Evolutionary conservation across 2,113 vertebrate genomes (phyloP).

Genomic region (Chlamydotis undulata): DNA sequence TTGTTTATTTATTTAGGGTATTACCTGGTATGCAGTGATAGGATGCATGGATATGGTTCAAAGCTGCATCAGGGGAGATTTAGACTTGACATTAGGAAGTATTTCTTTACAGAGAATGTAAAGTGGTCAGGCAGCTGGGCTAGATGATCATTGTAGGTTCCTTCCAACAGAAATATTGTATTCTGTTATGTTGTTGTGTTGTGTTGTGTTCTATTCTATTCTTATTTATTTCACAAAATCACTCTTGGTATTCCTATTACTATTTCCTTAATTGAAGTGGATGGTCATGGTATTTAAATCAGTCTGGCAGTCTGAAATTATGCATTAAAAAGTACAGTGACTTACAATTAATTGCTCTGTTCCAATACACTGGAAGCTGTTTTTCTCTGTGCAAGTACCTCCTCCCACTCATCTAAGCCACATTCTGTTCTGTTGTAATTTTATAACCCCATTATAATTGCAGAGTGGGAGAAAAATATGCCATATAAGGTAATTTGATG

Average conservation of each 20-base stretch:
- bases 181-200: too few relatives aligned
- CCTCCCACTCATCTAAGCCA: not conserved
- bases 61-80: not conserved
- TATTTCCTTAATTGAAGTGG: not conserved
- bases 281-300: not conserved
- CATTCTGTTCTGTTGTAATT: not conserved
- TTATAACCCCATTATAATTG: not conserved
- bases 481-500: not conserved
- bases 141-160: accelerated
- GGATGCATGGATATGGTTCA: not conserved
- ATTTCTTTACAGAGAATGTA: not conserved
- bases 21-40: not conserved
- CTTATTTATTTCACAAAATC: not conserved
- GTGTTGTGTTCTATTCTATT: too few relatives aligned
- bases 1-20: too few relatives aligned
- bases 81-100: not conserved
- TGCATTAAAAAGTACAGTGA: not conserved
- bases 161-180: not conserved
- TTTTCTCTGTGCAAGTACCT: not conserved
- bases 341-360: not conserved
- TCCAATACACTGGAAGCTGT: not conserved
- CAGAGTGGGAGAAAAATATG: not conserved
- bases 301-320: not conserved
- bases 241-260: not conserved
- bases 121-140: not conserved